These are phyloP conservation scores for Mayetiola destructor DNA, from an alignment of 2,888 invertebrate species.

Conservation along the genomic window DNA sequence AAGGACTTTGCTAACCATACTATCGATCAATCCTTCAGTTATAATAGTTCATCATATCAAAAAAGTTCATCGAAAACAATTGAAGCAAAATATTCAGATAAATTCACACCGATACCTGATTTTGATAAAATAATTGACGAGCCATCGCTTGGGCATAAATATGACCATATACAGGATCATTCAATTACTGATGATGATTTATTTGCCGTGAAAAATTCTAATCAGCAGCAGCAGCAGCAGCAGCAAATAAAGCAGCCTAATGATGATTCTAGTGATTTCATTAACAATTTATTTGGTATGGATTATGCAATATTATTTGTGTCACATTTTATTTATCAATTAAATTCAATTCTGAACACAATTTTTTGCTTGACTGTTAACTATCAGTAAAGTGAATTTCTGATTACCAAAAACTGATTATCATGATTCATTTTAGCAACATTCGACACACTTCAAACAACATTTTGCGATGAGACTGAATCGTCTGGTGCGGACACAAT, in stretches of 20 bases:
- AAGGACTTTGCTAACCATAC: background rate
- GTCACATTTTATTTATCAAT: too few species aligned
- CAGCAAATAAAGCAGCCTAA: background rate
- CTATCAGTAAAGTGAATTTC: background rate
- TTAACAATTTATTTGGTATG: slow-evolving; percentile 3
- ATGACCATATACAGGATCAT: too few species aligned
- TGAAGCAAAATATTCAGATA: background rate
- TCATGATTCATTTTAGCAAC: background rate
- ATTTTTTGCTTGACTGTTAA: too few species aligned
- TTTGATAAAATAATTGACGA: slow-evolving; percentile 3
- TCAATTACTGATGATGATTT: too few species aligned
- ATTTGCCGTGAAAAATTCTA: too few species aligned
- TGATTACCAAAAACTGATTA: too few species aligned
- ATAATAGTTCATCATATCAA: background rate
- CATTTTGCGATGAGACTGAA: too few species aligned
- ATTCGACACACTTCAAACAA: too few species aligned
- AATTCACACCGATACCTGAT: slow-evolving; percentile 4
- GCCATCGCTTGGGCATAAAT: too few species aligned
- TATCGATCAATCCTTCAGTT: background rate
- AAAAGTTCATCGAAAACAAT: background rate
- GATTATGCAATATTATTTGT: too few species aligned
- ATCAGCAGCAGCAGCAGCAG: slow-evolving; percentile 21
- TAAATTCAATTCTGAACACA: too few species aligned
- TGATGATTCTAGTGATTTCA: background rate
- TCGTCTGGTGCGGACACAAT: too few species aligned